Evolutionary conservation across 2,797 vertebrate genomes (phyloP).

Genomic region (Sardinella longiceps): DNA sequence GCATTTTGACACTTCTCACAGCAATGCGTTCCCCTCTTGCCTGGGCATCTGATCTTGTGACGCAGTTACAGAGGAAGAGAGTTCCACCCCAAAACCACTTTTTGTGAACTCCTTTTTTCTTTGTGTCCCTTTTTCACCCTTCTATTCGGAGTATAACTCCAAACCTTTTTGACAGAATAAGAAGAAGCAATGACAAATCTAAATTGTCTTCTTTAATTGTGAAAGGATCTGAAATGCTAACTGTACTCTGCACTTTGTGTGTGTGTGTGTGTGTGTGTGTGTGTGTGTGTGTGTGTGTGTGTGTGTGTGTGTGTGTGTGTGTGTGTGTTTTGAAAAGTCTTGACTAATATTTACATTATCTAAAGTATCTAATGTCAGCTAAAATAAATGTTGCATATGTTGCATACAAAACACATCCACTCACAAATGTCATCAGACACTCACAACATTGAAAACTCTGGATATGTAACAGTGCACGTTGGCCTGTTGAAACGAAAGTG

Average conservation of each 20-base stretch:
- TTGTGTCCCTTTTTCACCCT: slow-evolving; percentile 13
- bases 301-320: not conserved
- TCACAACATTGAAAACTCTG: not conserved
- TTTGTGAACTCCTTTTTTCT: slow-evolving; percentile 36
- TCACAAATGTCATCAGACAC: not conserved
- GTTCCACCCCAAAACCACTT: not conserved
- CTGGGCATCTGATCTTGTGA: not conserved
- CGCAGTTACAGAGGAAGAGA: slow-evolving; percentile 31
- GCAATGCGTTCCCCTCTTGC: not conserved
- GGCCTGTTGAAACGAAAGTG: not conserved
- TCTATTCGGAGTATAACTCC: slow-evolving; percentile 1
- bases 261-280: slow-evolving; percentile 23
- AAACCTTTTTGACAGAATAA: not conserved
- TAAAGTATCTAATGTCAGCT: not conserved
- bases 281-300: not conserved
- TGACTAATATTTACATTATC: not conserved
- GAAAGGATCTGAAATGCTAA: not conserved
- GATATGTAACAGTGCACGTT: not conserved
- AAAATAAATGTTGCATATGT: not conserved
- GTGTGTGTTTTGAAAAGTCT: not conserved
- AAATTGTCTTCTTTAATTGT: not conserved
- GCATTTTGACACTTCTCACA: slow-evolving; percentile 60
- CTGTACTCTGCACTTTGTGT: not conserved
- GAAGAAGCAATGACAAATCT: not conserved
- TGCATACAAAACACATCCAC: not conserved